A percentile compares a stretch with the other conserved stretches of the same genome.
Evolutionary conservation across 2,888 invertebrate genomes (phyloP).

Genomic region (Capitulum mitella): DNA sequence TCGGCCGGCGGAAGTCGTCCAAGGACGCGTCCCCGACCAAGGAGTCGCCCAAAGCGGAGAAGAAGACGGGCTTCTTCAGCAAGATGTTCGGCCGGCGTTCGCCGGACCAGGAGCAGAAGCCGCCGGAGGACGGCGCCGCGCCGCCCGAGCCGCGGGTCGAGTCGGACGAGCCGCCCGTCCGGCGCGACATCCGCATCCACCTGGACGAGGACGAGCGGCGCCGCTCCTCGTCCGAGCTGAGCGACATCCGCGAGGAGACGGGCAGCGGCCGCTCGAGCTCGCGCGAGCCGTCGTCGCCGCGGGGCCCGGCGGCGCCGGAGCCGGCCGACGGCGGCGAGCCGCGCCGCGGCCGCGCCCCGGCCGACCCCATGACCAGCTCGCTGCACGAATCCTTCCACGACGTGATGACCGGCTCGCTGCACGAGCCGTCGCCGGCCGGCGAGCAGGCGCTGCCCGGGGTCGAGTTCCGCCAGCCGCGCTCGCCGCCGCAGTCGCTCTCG

Average conservation of each 20-base stretch:
- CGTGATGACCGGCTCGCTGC: slow-evolving; percentile 16
- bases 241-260: slow-evolving; percentile 44
- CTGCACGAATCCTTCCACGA: slow-evolving; percentile 21
- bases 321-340: neutral
- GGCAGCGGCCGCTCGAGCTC: slow-evolving; percentile 57
- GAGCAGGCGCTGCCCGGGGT: neutral
- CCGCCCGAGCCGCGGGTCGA: neutral
- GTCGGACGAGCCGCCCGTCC: neutral
- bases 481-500: slow-evolving; percentile 26
- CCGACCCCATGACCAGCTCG: slow-evolving; percentile 16
- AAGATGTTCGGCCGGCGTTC: neutral
- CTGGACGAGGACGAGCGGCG: neutral
- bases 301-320: neutral
- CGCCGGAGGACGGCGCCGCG: neutral
- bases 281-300: slow-evolving; percentile 11
- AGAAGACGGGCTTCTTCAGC: neutral
- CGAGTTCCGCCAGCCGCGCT: slow-evolving; percentile 28
- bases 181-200: neutral
- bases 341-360: neutral
- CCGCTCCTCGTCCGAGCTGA: slow-evolving; percentile 4
- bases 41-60: neutral
- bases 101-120: neutral
- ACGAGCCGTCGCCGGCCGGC: neutral
- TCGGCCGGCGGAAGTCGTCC: neutral
- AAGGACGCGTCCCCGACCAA: neutral